These are phyloP conservation scores for Lagorchestes hirsutus DNA, from an alignment of 2,797 vertebrate species.

Conservation along the genomic window DNA sequence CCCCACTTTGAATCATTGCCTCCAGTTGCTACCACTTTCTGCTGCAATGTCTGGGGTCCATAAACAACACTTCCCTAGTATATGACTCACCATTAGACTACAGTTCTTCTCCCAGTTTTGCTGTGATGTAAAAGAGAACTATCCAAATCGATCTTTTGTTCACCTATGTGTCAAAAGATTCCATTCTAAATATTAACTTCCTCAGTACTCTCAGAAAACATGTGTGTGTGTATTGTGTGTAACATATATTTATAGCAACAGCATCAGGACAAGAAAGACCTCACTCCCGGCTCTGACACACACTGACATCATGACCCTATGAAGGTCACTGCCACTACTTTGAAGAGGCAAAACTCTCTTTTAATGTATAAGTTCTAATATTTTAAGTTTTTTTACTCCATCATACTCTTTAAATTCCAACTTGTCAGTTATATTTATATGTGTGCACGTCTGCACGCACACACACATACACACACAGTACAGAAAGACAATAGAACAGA, in stretches of 20 bases:
- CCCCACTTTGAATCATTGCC: neutral
- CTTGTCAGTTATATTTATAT: neutral
- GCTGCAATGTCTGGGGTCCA: neutral
- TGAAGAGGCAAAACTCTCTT: neutral
- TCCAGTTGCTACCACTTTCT: neutral
- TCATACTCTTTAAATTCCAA: neutral
- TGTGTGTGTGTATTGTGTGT: neutral
- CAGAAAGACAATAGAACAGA: too few relatives aligned
- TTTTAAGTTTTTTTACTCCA: neutral
- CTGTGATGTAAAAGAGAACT: neutral
- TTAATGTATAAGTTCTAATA: neutral
- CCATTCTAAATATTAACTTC: neutral
- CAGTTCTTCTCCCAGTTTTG: neutral
- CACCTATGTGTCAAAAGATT: neutral
- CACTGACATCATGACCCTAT: neutral
- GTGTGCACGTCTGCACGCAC: neutral
- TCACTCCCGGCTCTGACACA: neutral
- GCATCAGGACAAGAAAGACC: neutral
- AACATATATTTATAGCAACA: neutral
- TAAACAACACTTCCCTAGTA: neutral
- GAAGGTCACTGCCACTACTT: neutral
- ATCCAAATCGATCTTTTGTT: neutral
- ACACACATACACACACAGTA: neutral
- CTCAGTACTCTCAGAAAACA: neutral
- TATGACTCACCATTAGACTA: neutral